phyloP scores from a whole-genome alignment of 2,888 invertebrate genomes.

The Meghimatium bilineatum region DNA sequence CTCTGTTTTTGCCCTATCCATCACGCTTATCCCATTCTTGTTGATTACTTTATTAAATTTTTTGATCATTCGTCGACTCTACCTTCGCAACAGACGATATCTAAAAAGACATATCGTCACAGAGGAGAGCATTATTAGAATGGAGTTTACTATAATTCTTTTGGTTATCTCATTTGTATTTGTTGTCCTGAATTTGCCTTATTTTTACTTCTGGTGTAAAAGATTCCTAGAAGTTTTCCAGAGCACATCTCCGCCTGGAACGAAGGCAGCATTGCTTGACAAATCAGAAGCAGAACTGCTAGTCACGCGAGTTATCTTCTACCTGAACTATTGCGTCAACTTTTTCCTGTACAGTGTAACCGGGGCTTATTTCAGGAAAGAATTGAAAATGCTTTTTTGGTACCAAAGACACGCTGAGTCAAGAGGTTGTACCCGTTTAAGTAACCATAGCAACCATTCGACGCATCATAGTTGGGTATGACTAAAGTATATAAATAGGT shows the following conservation, averaged over 20 bases:
- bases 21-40: constrained; percentile 67
- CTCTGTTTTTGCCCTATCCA: constrained; percentile 62
- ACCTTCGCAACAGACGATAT: constrained; percentile 53
- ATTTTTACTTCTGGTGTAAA: constrained; percentile 68
- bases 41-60: constrained; percentile 67
- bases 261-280: neutral
- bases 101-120: constrained; percentile 55
- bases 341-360: constrained; percentile 73
- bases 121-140: constrained; percentile 65
- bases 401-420: constrained; percentile 43
- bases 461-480: constrained; percentile 17
- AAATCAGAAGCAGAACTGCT: constrained; percentile 28
- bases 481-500: neutral
- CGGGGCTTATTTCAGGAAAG: constrained; percentile 70
- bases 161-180: constrained; percentile 73
- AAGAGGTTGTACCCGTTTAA: neutral
- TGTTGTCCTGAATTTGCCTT: constrained; percentile 73
- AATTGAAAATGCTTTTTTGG: constrained; percentile 64
- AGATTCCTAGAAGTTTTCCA: constrained; percentile 43
- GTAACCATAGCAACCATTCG: constrained; percentile 12
- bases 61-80: constrained; percentile 62
- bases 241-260: constrained; percentile 1
- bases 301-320: constrained; percentile 69
- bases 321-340: constrained; percentile 72
- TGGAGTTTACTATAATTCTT: constrained; percentile 73